Evolutionary conservation across 1,140 invertebrate species (phyloP).

Genomic region (Caenorhabditis brenneri): DNA sequence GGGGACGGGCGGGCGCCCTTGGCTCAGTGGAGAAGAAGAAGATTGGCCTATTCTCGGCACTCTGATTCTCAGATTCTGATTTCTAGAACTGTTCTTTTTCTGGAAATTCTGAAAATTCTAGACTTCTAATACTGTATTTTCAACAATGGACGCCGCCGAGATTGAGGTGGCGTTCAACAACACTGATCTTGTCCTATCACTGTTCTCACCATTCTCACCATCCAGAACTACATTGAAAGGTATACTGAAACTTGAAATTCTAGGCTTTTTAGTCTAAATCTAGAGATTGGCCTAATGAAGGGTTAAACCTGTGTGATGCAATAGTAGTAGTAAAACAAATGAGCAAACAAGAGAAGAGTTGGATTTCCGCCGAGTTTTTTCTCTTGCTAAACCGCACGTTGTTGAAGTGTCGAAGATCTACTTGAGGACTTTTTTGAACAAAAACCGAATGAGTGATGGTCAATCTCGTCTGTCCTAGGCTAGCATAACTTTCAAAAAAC

Average conservation of each 20-base stretch:
- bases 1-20: constrained; percentile 23
- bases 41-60: background rate
- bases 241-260: background rate
- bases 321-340: background rate
- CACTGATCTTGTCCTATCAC: constrained; percentile 34
- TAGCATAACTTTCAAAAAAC: too few relatives aligned
- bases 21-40: constrained; percentile 3
- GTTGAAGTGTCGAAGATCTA: constrained; percentile 27
- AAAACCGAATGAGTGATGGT: background rate
- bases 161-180: constrained; percentile 42
- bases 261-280: background rate
- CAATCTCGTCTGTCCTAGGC: too few relatives aligned
- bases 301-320: background rate
- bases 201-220: constrained; percentile 46
- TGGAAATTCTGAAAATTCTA: background rate
- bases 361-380: background rate
- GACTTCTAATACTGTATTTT: background rate
- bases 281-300: background rate
- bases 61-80: background rate
- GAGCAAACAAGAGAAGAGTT: background rate
- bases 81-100: background rate
- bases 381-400: constrained; percentile 34
- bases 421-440: background rate
- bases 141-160: constrained; percentile 42
- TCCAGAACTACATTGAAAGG: constrained; percentile 38